A percentile compares a stretch with the other conserved stretches of the same genome.
phyloP scores from a whole-genome alignment of 2,888 invertebrate genomes.

The Cheiracanthium punctorium region DNA sequence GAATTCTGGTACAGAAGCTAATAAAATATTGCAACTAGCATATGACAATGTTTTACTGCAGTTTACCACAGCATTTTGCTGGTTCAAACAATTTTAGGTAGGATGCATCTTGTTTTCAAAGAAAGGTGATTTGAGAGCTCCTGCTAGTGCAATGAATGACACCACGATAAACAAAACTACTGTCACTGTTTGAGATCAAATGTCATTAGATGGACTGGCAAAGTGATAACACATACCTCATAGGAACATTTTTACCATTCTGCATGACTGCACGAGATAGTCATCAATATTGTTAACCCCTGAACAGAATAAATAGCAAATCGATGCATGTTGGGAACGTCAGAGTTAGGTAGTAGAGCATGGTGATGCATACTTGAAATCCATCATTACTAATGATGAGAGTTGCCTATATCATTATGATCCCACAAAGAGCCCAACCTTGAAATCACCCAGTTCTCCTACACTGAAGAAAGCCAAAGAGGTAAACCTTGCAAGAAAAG shows the following conservation, averaged over 20 bases:
- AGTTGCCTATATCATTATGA: no score
- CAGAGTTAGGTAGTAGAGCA: not conserved
- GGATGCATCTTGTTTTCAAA: no score
- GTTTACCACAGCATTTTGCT: not conserved
- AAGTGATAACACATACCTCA: not conserved
- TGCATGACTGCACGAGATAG: no score
- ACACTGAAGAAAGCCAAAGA: no score
- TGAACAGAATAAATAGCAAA: not conserved
- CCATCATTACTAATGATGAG: not conserved
- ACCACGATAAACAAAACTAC: not conserved
- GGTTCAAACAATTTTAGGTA: not conserved
- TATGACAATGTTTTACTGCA: not conserved
- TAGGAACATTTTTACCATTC: no score
- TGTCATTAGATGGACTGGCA: not conserved
- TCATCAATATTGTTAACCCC: no score
- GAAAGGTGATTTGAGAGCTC: not conserved
- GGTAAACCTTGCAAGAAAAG: no score
- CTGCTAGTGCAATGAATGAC: not conserved
- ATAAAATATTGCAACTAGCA: not conserved
- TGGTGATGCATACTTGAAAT: slow-evolving; percentile 2
- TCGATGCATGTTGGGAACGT: not conserved
- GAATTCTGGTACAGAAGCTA: no score
- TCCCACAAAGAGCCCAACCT: no score
- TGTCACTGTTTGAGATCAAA: not conserved
- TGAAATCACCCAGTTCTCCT: no score